A percentile compares a stretch with the other conserved stretches of the same genome.
Evolutionary conservation across 2,113 vertebrate genomes (phyloP).

Genomic region (Muntiacus muntjak): DNA sequence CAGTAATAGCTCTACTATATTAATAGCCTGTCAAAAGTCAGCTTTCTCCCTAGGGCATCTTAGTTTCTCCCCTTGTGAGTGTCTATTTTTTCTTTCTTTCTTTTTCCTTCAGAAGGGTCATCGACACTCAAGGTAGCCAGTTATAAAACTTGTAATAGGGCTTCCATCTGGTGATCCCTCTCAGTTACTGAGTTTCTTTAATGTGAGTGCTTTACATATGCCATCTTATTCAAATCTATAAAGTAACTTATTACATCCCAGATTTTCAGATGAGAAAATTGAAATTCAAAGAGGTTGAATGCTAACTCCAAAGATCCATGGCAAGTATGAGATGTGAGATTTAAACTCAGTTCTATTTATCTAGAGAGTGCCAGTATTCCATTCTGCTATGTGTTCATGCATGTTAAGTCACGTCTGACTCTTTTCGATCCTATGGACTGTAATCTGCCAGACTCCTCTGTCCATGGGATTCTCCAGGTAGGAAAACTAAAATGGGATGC

Average conservation of each 20-base stretch:
- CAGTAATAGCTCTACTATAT: not conserved
- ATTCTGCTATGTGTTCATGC: not conserved
- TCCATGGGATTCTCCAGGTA: not conserved
- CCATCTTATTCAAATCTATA: not conserved
- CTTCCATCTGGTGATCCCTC: not conserved
- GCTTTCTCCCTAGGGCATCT: not conserved
- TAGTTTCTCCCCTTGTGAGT: not conserved
- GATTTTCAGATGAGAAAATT: not conserved
- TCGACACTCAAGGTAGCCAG: not conserved
- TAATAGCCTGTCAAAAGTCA: not conserved
- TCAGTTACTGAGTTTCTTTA: not conserved
- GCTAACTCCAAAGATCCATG: not conserved
- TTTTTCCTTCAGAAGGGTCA: not conserved
- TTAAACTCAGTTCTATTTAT: not conserved
- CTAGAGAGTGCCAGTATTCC: not conserved
- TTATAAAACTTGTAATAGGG: not conserved
- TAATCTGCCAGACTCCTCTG: not conserved
- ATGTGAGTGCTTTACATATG: fast-evolving
- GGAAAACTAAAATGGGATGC: not conserved
- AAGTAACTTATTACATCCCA: no score
- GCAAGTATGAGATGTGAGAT: not conserved
- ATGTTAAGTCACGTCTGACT: not conserved
- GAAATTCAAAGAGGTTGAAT: not conserved
- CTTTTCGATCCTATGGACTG: not conserved
- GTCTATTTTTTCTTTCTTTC: not conserved